A percentile compares a stretch with the other conserved stretches of the same genome.
phyloP scores from a whole-genome alignment of 2,888 invertebrate genomes.

The Oligia latruncula region DNA sequence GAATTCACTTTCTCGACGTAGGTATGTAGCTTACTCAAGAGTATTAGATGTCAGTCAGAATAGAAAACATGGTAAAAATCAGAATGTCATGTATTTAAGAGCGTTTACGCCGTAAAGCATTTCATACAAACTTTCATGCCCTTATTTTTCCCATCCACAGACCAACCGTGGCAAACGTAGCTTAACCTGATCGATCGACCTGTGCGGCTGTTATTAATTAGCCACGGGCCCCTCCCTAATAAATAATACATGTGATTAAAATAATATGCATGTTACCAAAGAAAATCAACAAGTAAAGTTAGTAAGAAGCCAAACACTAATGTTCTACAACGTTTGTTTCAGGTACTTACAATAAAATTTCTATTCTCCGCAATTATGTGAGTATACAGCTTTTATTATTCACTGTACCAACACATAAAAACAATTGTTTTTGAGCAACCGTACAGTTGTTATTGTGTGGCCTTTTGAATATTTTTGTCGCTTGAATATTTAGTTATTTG shows the following conservation, averaged over 20 bases:
- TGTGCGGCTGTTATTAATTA: no score
- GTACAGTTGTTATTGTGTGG: constrained; percentile 15
- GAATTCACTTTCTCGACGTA: neutral
- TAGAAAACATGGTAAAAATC: neutral
- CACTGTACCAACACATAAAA: constrained; percentile 9
- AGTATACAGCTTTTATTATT: constrained; percentile 25
- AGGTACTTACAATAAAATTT: constrained; percentile 44
- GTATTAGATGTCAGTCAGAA: neutral
- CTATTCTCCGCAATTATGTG: constrained; percentile 17
- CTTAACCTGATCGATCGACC: no score
- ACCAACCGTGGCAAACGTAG: no score
- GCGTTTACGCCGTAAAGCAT: no score
- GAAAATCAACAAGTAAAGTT: neutral
- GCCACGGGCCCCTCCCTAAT: no score
- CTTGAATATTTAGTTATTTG: constrained; percentile 48
- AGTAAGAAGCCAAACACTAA: constrained; percentile 26
- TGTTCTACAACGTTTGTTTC: constrained; percentile 47
- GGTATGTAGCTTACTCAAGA: neutral
- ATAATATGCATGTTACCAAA: neutral
- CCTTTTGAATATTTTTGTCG: constrained; percentile 34
- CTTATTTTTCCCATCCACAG: no score
- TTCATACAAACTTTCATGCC: no score
- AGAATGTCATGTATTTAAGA: neutral
- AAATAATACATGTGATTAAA: neutral
- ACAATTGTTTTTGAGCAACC: constrained; percentile 36